A percentile compares a stretch with the other conserved stretches of the same genome.
Conservation (phyloP, 2,797 vertebrate species). For the Chaetodon trifasciatus region DNA sequence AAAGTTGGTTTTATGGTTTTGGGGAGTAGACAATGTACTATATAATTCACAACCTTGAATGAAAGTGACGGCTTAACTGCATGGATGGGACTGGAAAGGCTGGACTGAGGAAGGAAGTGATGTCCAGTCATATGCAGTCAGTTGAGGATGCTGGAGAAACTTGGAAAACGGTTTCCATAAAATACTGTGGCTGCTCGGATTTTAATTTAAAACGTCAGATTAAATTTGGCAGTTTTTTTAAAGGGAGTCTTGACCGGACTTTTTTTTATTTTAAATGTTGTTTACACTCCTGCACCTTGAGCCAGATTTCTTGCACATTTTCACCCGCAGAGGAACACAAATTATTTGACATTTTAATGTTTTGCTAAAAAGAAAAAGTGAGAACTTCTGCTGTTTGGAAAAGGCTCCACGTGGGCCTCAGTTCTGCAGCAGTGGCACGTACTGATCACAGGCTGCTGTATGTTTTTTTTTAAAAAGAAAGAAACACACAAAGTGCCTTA, state of each 20-base stretch:
- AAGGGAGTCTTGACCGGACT: not conserved
- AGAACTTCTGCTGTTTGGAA: not conserved
- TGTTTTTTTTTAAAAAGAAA: not conserved
- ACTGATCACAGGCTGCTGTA: not conserved
- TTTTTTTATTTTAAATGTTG: not conserved
- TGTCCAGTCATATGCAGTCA: slow-evolving; percentile 68
- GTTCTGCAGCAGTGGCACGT: not conserved
- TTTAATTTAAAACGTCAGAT: not conserved
- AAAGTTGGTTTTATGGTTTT: slow-evolving; percentile 99
- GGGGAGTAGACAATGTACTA: slow-evolving; percentile 99
- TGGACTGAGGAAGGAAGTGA: slow-evolving; percentile 70
- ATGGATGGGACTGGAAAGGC: slow-evolving; percentile 91
- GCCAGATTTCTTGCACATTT: not conserved
- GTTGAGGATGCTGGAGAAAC: slow-evolving; percentile 38
- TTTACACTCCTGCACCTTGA: not conserved
- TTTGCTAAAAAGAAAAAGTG: not conserved
- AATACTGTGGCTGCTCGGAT: not conserved
- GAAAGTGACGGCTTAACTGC: slow-evolving; percentile 99
- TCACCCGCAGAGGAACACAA: rapidly evolving
- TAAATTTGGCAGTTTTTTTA: not conserved
- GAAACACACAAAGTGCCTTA: not conserved
- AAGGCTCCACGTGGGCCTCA: not conserved
- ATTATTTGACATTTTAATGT: slow-evolving; percentile 2
- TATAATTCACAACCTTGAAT: slow-evolving; percentile 99
- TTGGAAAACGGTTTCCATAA: not conserved